These are phyloP conservation scores for Acrobasis suavella DNA, from an alignment of 2,888 invertebrate species.

Conservation along the genomic window DNA sequence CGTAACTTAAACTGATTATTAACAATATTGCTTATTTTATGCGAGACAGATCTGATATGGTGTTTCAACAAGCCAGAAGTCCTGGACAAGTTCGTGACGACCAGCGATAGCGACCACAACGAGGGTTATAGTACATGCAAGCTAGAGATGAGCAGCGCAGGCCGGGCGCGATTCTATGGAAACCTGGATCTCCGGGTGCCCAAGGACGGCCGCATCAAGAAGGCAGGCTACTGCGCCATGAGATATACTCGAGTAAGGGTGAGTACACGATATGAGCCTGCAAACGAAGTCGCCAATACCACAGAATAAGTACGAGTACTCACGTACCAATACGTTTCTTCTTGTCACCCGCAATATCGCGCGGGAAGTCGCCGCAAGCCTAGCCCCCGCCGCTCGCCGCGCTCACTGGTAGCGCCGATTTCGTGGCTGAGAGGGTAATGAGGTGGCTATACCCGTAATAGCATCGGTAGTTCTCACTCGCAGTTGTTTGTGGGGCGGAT, in stretches of 20 bases:
- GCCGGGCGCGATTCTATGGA: conserved; percentile 89
- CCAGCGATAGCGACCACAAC: conserved; percentile 90
- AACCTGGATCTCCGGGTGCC: conserved; percentile 86
- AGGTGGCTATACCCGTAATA: too few species aligned
- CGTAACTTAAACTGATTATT: too few species aligned
- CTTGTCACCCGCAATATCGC: too few species aligned
- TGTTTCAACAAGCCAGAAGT: conserved; percentile 85
- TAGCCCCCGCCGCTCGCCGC: too few species aligned
- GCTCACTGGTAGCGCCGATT: too few species aligned
- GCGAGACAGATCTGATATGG: conserved; percentile 89
- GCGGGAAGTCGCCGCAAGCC: too few species aligned
- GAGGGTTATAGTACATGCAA: conserved; percentile 91
- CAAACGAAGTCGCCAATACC: too few species aligned
- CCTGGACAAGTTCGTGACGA: conserved; percentile 87
- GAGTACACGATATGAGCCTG: conserved; percentile 37
- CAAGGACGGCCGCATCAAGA: conserved; percentile 90
- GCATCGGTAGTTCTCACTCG: too few species aligned
- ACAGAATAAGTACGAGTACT: too few species aligned
- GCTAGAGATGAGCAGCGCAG: conserved; percentile 85
- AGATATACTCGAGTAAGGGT: conserved; percentile 86
- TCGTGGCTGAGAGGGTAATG: too few species aligned
- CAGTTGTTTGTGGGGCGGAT: too few species aligned
- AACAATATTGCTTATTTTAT: conserved; percentile 55
- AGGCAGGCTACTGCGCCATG: conserved; percentile 92
- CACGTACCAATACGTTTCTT: too few species aligned